phyloP scores from a whole-genome alignment of 2,113 vertebrate species.

The Chunga burmeisteri region DNA sequence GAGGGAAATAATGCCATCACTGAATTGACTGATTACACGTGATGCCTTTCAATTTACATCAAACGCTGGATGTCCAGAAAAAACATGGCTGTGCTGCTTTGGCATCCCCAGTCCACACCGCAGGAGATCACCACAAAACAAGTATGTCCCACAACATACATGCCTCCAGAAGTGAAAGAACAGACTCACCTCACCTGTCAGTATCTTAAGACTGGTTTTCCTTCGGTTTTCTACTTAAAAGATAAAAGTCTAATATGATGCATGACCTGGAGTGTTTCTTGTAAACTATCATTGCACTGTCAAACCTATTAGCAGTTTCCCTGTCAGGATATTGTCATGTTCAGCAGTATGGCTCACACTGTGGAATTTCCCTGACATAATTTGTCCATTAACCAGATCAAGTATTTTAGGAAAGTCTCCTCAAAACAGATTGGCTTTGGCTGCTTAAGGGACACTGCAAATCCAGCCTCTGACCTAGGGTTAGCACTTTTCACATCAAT shows the following conservation, averaged over 20 bases:
- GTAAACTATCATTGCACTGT: neutral
- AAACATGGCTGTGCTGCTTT: accelerated
- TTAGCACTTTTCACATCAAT: neutral
- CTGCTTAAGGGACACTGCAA: neutral
- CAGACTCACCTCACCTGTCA: neutral
- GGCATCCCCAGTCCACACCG: no score
- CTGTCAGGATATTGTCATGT: neutral
- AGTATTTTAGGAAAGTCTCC: constrained; percentile 26
- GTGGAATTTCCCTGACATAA: neutral
- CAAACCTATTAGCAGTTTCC: neutral
- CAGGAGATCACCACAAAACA: neutral
- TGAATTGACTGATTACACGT: neutral
- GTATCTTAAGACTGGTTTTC: neutral
- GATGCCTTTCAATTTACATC: neutral
- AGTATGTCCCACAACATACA: neutral
- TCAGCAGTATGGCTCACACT: neutral
- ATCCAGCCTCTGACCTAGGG: neutral
- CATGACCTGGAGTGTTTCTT: neutral
- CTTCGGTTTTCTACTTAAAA: neutral
- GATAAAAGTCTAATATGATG: accelerated
- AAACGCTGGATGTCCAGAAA: neutral
- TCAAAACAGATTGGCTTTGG: constrained; percentile 37
- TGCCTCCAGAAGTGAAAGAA: neutral
- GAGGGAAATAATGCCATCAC: neutral
- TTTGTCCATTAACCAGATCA: constrained; percentile 49